Base-by-base conservation (phyloP, 2,113 vertebrate genomes). In the Sinocyclocheilus rhinocerous region DNA sequence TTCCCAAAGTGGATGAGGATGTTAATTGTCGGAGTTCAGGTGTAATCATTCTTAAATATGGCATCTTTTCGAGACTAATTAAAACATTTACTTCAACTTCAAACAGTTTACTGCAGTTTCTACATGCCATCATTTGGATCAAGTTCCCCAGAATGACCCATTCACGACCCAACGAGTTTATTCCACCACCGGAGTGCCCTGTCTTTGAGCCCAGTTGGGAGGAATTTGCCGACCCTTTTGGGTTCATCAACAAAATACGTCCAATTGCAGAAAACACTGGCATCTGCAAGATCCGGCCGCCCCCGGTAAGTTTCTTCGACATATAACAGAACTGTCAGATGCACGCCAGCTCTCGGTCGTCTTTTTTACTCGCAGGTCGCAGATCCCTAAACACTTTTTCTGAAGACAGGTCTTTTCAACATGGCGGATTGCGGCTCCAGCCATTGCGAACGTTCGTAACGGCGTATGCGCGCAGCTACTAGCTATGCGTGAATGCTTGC, bases 171-270 rank as follows among this genome's bases (percentile, higher is more conserved):
- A 92, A 95, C 94, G 97, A 98, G 96, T 98, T 99, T 94, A 94
- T 98, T 92, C 96, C 97, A 79, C 97, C 97, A 22, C 97, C 97
- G 78, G 97, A 99, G 95, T 99, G 97, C 90, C 97, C 97, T 78
- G 97, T 99, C 86, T 99, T 98, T 93, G 97, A 99, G 96, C 97
- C 97, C 92, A 97, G 95, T 93, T 96, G 96, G 95, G 97, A 99
- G 92, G 97, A 99, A 95, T 98, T 99, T 89, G 93, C 95, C 57
- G 97, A 98, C 93, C 97, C 97, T 36, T 97, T 97, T 91, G 96
- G 96, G 84, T 99, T 97, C 92, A 99, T 99, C 95, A 97, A 96
- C 95, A 99, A 98, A 95, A 99, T 99, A 93, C 96, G 97, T 92
- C 96, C 96, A 88, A 98, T 99, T 86, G 97, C 97, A 85, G 97